Conservation (phyloP, 2,113 vertebrate genomes). For the Gadus macrocephalus region DNA sequence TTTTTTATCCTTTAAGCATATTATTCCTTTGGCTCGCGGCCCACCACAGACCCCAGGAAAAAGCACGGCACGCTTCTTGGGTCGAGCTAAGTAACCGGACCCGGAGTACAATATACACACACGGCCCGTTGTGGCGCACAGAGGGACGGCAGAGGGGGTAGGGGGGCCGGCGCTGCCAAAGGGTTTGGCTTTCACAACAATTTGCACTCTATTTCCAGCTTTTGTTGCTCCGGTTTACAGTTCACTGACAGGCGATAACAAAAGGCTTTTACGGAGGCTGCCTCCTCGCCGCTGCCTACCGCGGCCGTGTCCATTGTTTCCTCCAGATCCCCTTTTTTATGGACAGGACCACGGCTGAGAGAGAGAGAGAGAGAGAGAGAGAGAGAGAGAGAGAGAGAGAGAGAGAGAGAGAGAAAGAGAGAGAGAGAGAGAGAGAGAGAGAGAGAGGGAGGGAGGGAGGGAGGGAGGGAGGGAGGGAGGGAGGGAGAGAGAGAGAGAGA, state of each 20-base stretch:
- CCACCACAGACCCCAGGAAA: constrained; percentile 13
- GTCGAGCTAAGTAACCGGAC: constrained; percentile 17
- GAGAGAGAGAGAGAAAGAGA: too few relatives aligned
- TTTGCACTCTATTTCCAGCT: constrained; percentile 14
- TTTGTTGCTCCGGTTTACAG: constrained; percentile 26
- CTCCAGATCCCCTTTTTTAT: too few relatives aligned
- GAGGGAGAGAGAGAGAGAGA: too few relatives aligned
- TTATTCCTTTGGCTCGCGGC: constrained; percentile 33
- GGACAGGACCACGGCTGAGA: too few relatives aligned
- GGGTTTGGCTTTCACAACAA: constrained; percentile 34
- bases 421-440: too few relatives aligned
- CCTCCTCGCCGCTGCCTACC: constrained; percentile 8
- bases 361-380: too few relatives aligned
- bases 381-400: too few relatives aligned
- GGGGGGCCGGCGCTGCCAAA: background rate
- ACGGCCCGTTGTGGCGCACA: background rate
- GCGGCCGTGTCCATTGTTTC: constrained; percentile 17
- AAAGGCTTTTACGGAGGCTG: constrained; percentile 52
- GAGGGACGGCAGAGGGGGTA: background rate
- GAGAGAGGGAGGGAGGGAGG: too few relatives aligned
- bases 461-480: too few relatives aligned
- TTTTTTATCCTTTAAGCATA: constrained; percentile 17
- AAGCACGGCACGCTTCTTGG: constrained; percentile 18
- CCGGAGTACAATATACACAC: background rate
- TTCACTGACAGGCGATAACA: constrained; percentile 36